phyloP scores from a whole-genome alignment of 1,140 invertebrate species.

The Saccostrea glomerata region DNA sequence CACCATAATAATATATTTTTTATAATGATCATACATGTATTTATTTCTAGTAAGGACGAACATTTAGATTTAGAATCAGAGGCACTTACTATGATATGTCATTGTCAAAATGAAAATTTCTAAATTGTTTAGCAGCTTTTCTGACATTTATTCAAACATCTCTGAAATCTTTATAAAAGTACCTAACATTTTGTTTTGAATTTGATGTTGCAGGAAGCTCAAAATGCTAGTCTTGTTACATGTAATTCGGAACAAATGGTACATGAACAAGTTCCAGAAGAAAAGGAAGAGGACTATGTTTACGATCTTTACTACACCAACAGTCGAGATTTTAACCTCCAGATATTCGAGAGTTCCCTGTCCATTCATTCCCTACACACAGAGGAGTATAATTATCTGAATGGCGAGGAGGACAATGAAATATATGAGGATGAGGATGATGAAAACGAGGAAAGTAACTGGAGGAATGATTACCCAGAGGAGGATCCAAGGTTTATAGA shows the following conservation, averaged over 20 bases:
- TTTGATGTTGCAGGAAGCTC: conserved; percentile 49
- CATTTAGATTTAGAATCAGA: too few species aligned
- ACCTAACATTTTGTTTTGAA: background rate
- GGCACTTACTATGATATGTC: too few species aligned
- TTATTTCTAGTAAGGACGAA: too few species aligned
- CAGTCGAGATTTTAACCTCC: conserved; percentile 68
- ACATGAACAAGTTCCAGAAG: conserved; percentile 56
- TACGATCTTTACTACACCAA: conserved; percentile 77
- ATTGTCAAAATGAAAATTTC: too few species aligned
- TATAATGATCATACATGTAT: background rate
- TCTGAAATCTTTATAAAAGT: too few species aligned
- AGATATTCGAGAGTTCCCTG: conserved; percentile 67
- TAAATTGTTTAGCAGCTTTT: too few species aligned
- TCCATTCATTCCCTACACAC: conserved; percentile 66
- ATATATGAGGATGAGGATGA: conserved; percentile 75
- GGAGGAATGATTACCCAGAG: conserved; percentile 78
- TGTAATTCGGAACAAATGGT: conserved; percentile 72
- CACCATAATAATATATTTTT: background rate
- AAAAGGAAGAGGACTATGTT: conserved; percentile 67
- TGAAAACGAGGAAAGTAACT: conserved; percentile 76
- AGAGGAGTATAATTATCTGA: conserved; percentile 44
- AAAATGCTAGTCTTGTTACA: conserved; percentile 61
- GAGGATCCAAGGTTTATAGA: conserved; percentile 72
- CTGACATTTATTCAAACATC: too few species aligned
- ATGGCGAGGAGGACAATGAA: conserved; percentile 62